phyloP scores from a whole-genome alignment of 2,113 vertebrate genomes.

The Empidonax traillii region DNA sequence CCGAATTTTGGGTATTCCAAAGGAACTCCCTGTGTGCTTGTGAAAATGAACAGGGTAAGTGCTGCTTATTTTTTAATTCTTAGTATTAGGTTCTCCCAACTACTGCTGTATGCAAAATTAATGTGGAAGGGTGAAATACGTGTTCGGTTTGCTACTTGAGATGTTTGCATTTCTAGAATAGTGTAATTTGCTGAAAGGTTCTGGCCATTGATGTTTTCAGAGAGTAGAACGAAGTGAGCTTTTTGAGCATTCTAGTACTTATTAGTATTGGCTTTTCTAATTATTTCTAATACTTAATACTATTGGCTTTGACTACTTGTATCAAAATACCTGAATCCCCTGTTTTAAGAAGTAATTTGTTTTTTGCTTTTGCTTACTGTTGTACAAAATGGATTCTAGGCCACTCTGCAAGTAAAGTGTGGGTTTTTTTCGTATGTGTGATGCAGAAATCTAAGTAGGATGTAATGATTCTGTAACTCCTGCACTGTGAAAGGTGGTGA shows the following conservation, averaged over 20 bases:
- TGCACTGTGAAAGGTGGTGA: background rate
- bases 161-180: background rate
- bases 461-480: background rate
- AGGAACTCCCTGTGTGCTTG: conserved; percentile 87
- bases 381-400: background rate
- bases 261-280: background rate
- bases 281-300: background rate
- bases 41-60: conserved; percentile 97
- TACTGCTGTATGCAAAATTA: background rate
- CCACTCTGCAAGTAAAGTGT: background rate
- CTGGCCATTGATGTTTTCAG: background rate
- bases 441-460: background rate
- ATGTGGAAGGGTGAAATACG: background rate
- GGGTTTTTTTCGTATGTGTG: background rate
- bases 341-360: background rate
- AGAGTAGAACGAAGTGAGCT: background rate
- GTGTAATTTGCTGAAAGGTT: background rate
- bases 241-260: background rate
- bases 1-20: conserved; percentile 84
- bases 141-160: background rate
- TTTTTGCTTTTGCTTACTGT: background rate
- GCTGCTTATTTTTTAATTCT: background rate
- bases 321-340: background rate
- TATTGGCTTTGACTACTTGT: background rate
- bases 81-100: background rate